Evolutionary conservation across 2,888 invertebrate species (phyloP), one percentile per base, ranked within the genome.

Genomic region (Macropis europaea): DNA sequence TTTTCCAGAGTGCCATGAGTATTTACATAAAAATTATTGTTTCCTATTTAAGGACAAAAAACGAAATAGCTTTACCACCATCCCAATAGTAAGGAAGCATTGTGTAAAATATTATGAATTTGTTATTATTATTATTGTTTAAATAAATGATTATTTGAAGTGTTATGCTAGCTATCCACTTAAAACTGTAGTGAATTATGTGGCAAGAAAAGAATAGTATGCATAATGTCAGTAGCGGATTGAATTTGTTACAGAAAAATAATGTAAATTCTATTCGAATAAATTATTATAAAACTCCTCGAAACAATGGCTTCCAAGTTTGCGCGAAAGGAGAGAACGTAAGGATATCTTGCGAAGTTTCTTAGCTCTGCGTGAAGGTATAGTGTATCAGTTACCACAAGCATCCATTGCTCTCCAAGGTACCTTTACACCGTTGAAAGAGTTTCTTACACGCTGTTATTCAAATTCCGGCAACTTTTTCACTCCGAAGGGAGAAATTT

Each of bases 311-410:
- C 36, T 30, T n/a, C 13, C n/a, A 62, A 24, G 64, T 52, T 66
- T 28, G 15, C 36, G 19, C 26, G 36, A 15, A 34, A 5, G 9
- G 22, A 13, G 28, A 24, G 26, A 42, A 13, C 32, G 7, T 22
- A 9, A 19, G 32, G 42, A 68, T 54, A 66, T 54, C 53, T 64
- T 13, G 45, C n/a, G 40, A 68, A 66, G 67, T 68, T 66, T 68
- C 68, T 42, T 22, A 68, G 67, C 32, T 34, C 53, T 40, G 22
- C 47, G 53, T 54, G 68, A 68, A 66, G 66, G 66, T 68, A 66
- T 67, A 63, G 64, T 56, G 67, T 68, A 68, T 68, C 68, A 54
- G 68, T 68, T 68, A 68, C 68, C 68, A 36, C 68, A 67, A 69
- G 67, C 62, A 69, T 67, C 57, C 68, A 67, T 67, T 57, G 68